These are phyloP conservation scores for Passer montanus DNA, from an alignment of 2,113 vertebrate genomes.

Conservation along the genomic window DNA sequence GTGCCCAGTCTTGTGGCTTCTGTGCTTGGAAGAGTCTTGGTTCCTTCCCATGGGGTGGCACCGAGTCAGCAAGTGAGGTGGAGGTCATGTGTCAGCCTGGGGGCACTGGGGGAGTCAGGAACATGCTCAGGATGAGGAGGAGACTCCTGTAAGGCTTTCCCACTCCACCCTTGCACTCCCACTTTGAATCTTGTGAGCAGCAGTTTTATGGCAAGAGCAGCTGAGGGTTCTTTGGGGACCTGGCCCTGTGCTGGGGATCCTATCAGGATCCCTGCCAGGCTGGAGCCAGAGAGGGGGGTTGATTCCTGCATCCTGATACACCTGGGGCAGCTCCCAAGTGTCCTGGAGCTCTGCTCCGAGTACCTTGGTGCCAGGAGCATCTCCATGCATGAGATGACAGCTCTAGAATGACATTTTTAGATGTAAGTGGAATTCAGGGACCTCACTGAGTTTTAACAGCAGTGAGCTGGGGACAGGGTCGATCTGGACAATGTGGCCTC, in stretches of 20 bases:
- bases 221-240: not conserved
- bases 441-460: not conserved
- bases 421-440: not conserved
- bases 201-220: rapidly evolving
- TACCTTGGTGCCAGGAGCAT: not conserved
- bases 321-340: not conserved
- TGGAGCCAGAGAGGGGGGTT: not conserved
- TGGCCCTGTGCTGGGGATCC: not conserved
- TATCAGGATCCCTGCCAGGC: not conserved
- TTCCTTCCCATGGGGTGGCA: rapidly evolving
- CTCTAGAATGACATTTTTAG: not conserved
- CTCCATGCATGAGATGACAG: not conserved
- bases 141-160: not conserved
- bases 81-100: not conserved
- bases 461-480: not conserved
- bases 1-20: no score
- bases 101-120: not conserved
- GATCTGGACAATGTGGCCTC: not conserved
- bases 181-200: not conserved
- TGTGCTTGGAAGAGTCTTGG: not conserved
- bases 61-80: not conserved
- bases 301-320: not conserved
- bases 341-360: not conserved
- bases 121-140: rapidly evolving
- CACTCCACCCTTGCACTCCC: not conserved